Evolutionary conservation across 2,888 invertebrate genomes (phyloP), one percentile per base, ranked within the genome.

Genomic region (Arrhopalites spinosus): DNA sequence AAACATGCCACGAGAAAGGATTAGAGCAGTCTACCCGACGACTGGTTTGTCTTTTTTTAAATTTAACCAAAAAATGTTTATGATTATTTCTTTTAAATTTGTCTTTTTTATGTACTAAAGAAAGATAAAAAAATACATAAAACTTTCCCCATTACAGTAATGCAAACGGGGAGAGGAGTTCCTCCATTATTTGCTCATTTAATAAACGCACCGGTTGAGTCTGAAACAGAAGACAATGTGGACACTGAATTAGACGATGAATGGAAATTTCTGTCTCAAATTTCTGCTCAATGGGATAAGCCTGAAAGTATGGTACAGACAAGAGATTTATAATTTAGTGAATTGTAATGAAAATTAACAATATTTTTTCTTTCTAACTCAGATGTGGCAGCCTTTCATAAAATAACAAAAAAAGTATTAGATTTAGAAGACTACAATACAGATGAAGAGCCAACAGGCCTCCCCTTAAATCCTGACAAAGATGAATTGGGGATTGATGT

Each of bases 1-100:
- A n/a, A 72, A 59, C 8, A 72, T 72, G 72, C 72, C 72, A 17
- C 61, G 72, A 25, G 61, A 61, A 23, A 59, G 72, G n/a, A 72
- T 72, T 23, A 30, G 72, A n/a, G 72, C 72, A 8, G 63, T 45
- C n/a, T n/a, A 29, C 25, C 72, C 72, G 13, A 13, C 43, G 13
- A 50, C 68, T 13, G 68, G 68, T 68, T 23, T 30, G 36, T 68
- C 1, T 20, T 20, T 36, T 59, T 13, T 59, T 20, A 50, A 7
- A 1, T 67, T 45, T n/a, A 20, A 1, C 15, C 47, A 2, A 67
- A 43, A 66, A 5, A 30, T 36, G 20, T 2, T 30, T 11, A n/a
- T 20, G 45, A 17, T 67, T 47, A 67, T 7, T 53, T 15, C 3
- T 20, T 8, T 5, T 15, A 5, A 53, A 20, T 53, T 53, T 5